Percentiles rank a stretch among this genome's conserved stretches.
Evolutionary conservation across 2,797 vertebrate genomes (phyloP).

Genomic region (Sebastes wilsoni): DNA sequence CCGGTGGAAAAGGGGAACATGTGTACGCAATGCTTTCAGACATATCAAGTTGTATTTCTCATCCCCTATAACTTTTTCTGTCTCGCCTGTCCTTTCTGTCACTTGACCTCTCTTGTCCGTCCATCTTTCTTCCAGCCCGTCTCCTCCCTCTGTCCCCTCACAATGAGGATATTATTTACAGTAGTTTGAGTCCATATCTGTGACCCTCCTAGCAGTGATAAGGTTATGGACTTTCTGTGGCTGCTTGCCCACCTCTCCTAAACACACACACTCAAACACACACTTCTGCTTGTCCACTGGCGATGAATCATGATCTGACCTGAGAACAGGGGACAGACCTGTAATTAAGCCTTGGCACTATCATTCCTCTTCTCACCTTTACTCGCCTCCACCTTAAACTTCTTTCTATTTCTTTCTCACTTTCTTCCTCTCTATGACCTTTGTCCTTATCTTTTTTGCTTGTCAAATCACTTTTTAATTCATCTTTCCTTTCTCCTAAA

Average conservation of each 20-base stretch:
- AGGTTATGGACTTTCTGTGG: slow-evolving; percentile 60
- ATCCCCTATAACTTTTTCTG: neutral
- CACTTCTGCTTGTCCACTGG: slow-evolving; percentile 19
- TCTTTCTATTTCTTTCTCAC: slow-evolving; percentile 1
- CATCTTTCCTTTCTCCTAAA: neutral
- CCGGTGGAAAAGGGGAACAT: too few relatives aligned
- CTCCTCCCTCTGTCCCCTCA: slow-evolving; percentile 22
- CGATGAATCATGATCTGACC: slow-evolving; percentile 60
- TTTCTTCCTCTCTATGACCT: neutral
- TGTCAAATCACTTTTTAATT: neutral
- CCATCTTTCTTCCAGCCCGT: neutral
- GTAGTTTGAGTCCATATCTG: slow-evolving; percentile 52
- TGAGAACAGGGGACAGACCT: slow-evolving; percentile 57
- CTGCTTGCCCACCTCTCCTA: slow-evolving; percentile 22
- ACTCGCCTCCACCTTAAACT: slow-evolving; percentile 8
- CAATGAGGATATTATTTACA: slow-evolving; percentile 61
- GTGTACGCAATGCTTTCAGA: neutral
- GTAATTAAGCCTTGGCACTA: slow-evolving; percentile 58
- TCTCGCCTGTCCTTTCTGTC: neutral
- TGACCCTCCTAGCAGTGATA: slow-evolving; percentile 58
- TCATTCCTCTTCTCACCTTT: slow-evolving; percentile 61
- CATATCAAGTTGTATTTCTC: neutral
- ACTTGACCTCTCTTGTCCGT: slow-evolving; percentile 2
- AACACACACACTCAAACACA: slow-evolving; percentile 9
- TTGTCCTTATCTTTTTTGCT: neutral